Base-by-base conservation (phyloP, 2,797 vertebrate genomes). In the Sitta carolinensis region DNA sequence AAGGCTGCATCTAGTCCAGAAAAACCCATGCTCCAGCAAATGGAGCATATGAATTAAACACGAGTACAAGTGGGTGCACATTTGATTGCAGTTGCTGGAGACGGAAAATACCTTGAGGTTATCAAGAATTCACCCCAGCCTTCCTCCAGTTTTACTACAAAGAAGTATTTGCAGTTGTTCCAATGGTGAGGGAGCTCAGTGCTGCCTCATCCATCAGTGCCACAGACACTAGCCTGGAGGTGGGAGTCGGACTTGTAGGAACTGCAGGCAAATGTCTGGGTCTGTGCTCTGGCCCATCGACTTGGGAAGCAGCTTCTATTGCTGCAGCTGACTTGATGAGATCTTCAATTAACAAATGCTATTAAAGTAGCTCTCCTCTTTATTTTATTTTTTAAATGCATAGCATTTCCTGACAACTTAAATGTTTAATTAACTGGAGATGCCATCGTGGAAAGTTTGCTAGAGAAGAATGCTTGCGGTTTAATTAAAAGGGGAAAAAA, bases 351-450 rank as follows among this genome's bases (percentile, higher is more conserved):
- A 96, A 93, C 90, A 74, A 90, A 93, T 76, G 70, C 78, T 96
- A 86, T 96, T 94, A 91, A 95, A 80, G 68, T 78, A 91, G 79
- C 72, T 88, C 69, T 89, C 69, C 73, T 84, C 69, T 88, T 90
- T 61, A 54, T 75, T 90, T 78, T 75, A 30, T 78, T 90, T 48
- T 82, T 92, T 55, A 22, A 96, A 95, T 93, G 94, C 72, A 89
- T 90, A 96, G 93, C 79, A 85, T 55, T 74, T 97, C 84, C 96
- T 96, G 96, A 97, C 91, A 96, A 93, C 96, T 95, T 96, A 97
- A 97, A 97, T 93, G 50, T 96, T 97, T 97, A 98, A 98, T 98
- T 98, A 98, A 97, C 94, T 94, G 92, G 95, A 95, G 97, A 96
- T 92, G 95, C 92, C 96, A 95, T 97, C 23, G 9, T 94, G 91